Evolutionary conservation across 2,888 invertebrate species (phyloP), one percentile per base, ranked within the genome.

Genomic region (Deilephila elpenor): DNA sequence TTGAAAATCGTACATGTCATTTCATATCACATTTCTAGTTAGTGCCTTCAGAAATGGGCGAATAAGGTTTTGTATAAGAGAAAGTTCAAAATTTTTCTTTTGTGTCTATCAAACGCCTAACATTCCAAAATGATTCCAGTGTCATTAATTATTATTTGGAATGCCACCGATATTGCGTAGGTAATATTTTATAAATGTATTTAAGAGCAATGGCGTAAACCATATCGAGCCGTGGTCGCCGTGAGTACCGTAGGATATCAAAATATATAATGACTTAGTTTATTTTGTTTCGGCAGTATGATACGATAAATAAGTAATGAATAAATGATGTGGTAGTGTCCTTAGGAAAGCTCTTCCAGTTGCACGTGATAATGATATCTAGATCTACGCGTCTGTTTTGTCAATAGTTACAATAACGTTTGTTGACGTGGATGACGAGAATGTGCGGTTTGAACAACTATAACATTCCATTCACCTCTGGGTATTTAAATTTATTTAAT

Each of bases 221-320:
- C 70, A 74, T 59, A 73, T 73, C 70, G 44, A 60, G 62, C 76
- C 81, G 76, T 77, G 79, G 73, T 77, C 74, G 83, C 86, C 82
- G 78, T 78, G 89, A 87, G 91, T 92, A 91, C 92, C 91, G 88
- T 86, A 83, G 89, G 89, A 87, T 85, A 79, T 86, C 85, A 83
- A 86, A 81, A 79, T 77, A 72, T 79, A 75, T 78, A 75, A 75
- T 78, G 72, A 78, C 74, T 80, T 80, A 75, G 78, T 84, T 86
- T 80, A 78, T 83, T 83, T 84, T 74, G 79, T 85, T 87, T 86
- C 77, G 80, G 82, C 87, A 86, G 82, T 86, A 84, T 83, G 83
- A 84, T 84, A 83, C 78, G 80, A 83, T 62, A 51, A 56, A 80
- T 87, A 87, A 85, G 80, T 84, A 87, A 84, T 83, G 81, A 84